Evolutionary conservation across 2,113 vertebrate species (phyloP).

Genomic region (Noctilio leporinus): DNA sequence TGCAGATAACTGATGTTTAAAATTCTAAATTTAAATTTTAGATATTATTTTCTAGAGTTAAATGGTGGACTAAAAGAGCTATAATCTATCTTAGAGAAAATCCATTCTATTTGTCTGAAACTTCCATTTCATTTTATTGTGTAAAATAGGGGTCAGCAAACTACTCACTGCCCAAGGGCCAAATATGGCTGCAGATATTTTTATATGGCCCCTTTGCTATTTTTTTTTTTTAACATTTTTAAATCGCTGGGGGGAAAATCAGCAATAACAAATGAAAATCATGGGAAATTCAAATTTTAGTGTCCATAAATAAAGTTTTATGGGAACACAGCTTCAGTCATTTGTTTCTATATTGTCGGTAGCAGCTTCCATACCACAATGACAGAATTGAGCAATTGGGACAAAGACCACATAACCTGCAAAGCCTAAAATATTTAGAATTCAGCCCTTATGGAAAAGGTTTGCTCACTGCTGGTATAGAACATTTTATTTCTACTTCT

Average conservation of each 20-base stretch:
- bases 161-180: too few relatives aligned
- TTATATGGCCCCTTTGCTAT: background rate
- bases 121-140: background rate
- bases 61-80: background rate
- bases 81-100: background rate
- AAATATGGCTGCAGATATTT: background rate
- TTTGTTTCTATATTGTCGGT: background rate
- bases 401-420: background rate
- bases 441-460: background rate
- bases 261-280: background rate
- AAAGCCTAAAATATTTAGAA: background rate
- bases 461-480: background rate
- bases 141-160: background rate
- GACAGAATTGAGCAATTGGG: background rate
- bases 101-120: background rate
- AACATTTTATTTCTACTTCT: background rate
- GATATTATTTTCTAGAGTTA: background rate
- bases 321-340: background rate
- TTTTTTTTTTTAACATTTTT: background rate
- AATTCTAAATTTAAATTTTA: conserved; percentile 15
- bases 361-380: background rate
- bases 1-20: background rate
- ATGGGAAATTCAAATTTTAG: background rate
- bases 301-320: background rate
- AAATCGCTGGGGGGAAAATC: background rate